phyloP scores from a whole-genome alignment of 2,797 vertebrate genomes.

The Mallotus villosus region DNA sequence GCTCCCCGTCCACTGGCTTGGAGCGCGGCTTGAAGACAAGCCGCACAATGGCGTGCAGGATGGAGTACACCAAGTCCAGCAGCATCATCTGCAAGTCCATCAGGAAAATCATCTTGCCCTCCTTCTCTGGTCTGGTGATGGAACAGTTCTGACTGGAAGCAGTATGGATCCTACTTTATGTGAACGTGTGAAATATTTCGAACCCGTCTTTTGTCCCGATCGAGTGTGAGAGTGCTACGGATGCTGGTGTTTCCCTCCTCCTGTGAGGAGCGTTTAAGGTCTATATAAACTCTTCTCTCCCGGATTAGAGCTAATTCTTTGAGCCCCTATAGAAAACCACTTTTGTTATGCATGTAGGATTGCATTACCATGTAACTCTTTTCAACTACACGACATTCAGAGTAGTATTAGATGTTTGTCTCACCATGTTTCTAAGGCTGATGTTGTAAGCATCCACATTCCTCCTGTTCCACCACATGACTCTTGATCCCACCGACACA shows the following conservation, averaged over 20 bases:
- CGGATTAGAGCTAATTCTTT: slow-evolving; percentile 61
- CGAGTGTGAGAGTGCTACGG: slow-evolving; percentile 12
- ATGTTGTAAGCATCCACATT: too few species aligned
- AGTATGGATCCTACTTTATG: not conserved
- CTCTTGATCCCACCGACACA: too few species aligned
- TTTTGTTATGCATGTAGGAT: slow-evolving; percentile 32
- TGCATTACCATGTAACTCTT: too few species aligned
- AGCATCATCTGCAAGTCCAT: slow-evolving; percentile 73
- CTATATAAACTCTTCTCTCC: slow-evolving; percentile 53
- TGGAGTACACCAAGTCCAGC: slow-evolving; percentile 68
- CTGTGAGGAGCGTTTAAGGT: slow-evolving; percentile 29
- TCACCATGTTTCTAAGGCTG: too few species aligned
- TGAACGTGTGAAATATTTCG: not conserved
- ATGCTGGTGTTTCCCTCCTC: slow-evolving; percentile 47
- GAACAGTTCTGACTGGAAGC: not conserved
- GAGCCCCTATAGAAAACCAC: slow-evolving; percentile 51
- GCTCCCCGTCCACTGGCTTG: slow-evolving; percentile 86
- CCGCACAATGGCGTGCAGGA: slow-evolving; percentile 76
- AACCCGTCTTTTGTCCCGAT: slow-evolving; percentile 13
- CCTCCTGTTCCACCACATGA: too few species aligned
- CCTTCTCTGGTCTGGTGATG: not conserved
- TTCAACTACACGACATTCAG: not conserved
- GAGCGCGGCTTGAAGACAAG: slow-evolving; percentile 79
- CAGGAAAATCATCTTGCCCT: slow-evolving; percentile 62
- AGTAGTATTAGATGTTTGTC: not conserved